Percentiles rank a stretch among this genome's conserved stretches.
Conservation (phyloP, 2,797 vertebrate genomes). For the Strix occidentalis region DNA sequence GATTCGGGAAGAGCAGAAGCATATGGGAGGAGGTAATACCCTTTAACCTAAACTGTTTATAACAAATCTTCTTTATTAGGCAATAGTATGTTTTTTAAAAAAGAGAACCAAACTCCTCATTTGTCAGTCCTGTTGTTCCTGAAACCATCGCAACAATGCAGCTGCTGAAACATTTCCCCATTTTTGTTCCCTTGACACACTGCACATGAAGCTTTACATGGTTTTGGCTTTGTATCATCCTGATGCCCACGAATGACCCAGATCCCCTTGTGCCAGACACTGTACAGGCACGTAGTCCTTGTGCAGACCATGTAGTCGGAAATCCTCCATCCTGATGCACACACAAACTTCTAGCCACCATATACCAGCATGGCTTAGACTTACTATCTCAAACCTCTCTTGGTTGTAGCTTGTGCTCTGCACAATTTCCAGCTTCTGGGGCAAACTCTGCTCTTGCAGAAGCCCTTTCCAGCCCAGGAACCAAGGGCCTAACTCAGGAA, state of each 20-base stretch:
- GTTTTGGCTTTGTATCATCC: not conserved
- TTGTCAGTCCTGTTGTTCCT: conserved; percentile 35
- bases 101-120: conserved; percentile 53
- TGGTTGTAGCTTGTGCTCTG: not conserved
- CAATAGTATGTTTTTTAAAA: conserved; percentile 3
- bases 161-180: conserved; percentile 30
- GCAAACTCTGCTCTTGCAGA: not conserved
- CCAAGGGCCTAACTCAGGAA: not conserved
- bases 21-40: not conserved
- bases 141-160: conserved; percentile 14
- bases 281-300: not conserved
- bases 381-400: not conserved
- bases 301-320: not conserved
- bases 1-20: not conserved
- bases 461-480: not conserved
- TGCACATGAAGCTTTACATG: not conserved
- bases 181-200: conserved; percentile 16
- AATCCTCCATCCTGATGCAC: not conserved
- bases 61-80: conserved; percentile 44
- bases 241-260: not conserved
- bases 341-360: not conserved
- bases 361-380: not conserved
- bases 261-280: not conserved
- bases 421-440: not conserved
- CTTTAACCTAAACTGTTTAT: conserved; percentile 26